Base-by-base conservation (phyloP, 2,113 vertebrate species). In the Callocephalon fimbriatum region DNA sequence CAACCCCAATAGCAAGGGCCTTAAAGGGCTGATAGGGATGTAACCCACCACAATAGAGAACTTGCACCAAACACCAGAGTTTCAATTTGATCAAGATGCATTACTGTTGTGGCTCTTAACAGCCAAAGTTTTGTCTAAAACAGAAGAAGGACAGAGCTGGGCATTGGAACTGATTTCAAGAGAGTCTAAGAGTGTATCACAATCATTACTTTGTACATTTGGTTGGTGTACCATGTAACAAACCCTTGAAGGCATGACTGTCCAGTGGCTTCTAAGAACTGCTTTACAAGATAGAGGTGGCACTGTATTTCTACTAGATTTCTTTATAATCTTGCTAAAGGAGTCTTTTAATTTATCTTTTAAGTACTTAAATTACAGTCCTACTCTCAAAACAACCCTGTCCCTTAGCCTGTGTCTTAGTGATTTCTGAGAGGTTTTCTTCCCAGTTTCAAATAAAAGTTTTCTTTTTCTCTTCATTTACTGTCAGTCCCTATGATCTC, bases 281-380 rank as follows among this genome's bases (percentile, higher is more conserved):
- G 65, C 38, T 44, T 78, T 59, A 50, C 51, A 59, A 31, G 18
- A 58, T 3, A 88, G 58, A 88, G 51, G 19, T n/a, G 74, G 66
- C 45, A 76, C 35, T 63, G 78, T 67, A 29, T 78, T 85, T 85
- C 94, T 22, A 59, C 15, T 51, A 38, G 54, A 78, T 61, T 81
- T 67, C 32, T 78, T 67, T 29, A 74, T 53, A 70, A 70, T 58
- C 68, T 68, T 45, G 23, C 37, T 86, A 66, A 77, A 80, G 72
- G 62, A 88, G 40, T 29, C 29, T 40, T 40, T 40, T 50, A 87
- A 53, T 72, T 79, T 44, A 50, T 51, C 89, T 88, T 88, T 80
- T n/a, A 48, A 71, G 26, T 72, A 38, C 61, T 94, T 91, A 65
- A 83, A 93, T 83, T 86, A 72, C 62, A 86, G 77, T 50, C 47